Evolutionary conservation across 2,888 invertebrate species (phyloP), one percentile per base, ranked within the genome.

Genomic region (Acrobasis suavella): DNA sequence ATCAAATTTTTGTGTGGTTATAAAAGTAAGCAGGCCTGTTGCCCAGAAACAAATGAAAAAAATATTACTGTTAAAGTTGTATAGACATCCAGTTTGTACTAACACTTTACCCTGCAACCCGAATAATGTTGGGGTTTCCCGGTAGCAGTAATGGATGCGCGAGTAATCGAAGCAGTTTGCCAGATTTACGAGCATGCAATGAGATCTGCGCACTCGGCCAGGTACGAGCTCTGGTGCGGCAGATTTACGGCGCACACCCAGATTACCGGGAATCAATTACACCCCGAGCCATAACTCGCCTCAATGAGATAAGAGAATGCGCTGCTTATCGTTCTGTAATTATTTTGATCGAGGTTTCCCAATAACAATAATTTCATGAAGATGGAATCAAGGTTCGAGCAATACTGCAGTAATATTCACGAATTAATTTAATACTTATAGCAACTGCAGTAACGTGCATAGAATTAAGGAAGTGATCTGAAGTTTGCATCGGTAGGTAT

Each of bases 241-340:
- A 55, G 39, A 55, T 39, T 55, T 39, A 55, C 38, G 39, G 55
- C 39, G 38, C 56, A 12, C 22, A 14, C 14, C 38, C 56, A 56
- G 42, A 56, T 56, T 39, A 46, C 56, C 2, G 22, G 42, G 56
- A 56, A 56, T 56, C 42, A 42, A 56, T 56, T 56, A 56, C 14
- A 56, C 42, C 56, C 46, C 42, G 14, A 46, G 46, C 56, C 56
- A 56, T 56, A 46, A 56, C 46, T 56, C 56, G 56, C 56, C 14
- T 56, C 46, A 42, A 22, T 56, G 14, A 16, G 56, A 56, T 56
- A 56, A 17, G 39, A 12, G n/a, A 32, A 32, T 32, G 42, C 42
- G 22, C 17, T 56, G 56, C 10, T 6, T 22, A 39, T 42, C 17
- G 55, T 14, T 32, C 32, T 32, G 32, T 39, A 9, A 56, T 17